Conservation (phyloP, 1,140 invertebrate genomes). For the Conus betulinus region DNA sequence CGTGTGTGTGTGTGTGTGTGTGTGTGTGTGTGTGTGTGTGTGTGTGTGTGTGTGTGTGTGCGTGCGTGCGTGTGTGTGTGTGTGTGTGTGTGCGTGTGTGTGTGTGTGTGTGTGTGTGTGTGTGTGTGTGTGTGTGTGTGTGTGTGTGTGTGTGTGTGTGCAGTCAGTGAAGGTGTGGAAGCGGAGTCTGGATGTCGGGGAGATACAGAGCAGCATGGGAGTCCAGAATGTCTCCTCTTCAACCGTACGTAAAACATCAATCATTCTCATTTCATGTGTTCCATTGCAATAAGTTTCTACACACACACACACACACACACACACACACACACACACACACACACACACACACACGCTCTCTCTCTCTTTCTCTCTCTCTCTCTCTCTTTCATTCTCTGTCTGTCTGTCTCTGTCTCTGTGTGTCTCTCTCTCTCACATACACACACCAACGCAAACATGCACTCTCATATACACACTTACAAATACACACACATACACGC, state of each 20-base stretch:
- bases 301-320: too few species aligned
- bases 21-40: not conserved
- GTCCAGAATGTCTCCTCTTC: conserved; percentile 43
- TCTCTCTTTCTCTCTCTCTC: too few species aligned
- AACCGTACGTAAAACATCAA: conserved; percentile 45
- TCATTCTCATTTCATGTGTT: not conserved
- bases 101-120: not conserved
- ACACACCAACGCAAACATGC: too few species aligned
- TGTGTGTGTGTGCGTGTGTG: not conserved
- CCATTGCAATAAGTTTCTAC: too few species aligned
- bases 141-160: conserved; percentile 26
- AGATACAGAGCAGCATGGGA: conserved; percentile 56
- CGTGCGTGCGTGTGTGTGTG: conserved; percentile 3
- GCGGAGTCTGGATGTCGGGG: conserved; percentile 37
- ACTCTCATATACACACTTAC: too few species aligned
- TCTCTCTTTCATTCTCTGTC: too few species aligned
- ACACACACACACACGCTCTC: too few species aligned
- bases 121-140: not conserved
- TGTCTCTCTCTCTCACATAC: too few species aligned
- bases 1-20: conserved; percentile 17
- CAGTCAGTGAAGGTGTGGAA: conserved; percentile 67
- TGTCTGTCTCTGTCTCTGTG: too few species aligned
- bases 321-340: too few species aligned
- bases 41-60: not conserved
- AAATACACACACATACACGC: too few species aligned